Evolutionary conservation across 2,113 vertebrate species (phyloP).

Genomic region (Petrocephalus zakoni): DNA sequence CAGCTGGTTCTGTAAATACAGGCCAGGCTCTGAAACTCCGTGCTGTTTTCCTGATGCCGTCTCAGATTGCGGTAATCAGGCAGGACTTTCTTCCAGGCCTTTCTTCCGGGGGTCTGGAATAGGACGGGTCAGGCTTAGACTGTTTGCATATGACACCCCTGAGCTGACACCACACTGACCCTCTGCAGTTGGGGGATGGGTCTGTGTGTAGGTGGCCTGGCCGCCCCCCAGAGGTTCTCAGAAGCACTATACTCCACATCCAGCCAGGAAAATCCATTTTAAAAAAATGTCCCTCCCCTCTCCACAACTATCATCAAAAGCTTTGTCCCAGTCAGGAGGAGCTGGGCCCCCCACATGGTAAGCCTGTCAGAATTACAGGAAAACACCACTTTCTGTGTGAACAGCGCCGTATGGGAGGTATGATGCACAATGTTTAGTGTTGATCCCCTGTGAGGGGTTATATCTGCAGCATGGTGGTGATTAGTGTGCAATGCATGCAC

Average conservation of each 20-base stretch:
- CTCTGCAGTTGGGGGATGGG: background rate
- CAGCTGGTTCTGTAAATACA: background rate
- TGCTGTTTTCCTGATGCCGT: background rate
- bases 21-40: background rate
- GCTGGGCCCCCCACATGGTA: constrained; percentile 19
- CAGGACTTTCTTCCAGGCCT: background rate
- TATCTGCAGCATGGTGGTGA: background rate
- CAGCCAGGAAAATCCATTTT: constrained; percentile 9
- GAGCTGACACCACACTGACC: background rate
- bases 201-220: constrained; percentile 12
- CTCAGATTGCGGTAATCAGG: background rate
- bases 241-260: background rate
- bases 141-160: background rate
- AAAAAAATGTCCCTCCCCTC: constrained; percentile 5
- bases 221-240: background rate
- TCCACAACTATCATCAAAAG: background rate
- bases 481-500: background rate
- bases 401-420: background rate
- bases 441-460: background rate
- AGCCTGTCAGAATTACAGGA: background rate
- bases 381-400: background rate
- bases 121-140: background rate
- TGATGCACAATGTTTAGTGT: background rate
- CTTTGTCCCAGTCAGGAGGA: constrained; percentile 35
- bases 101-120: background rate